A percentile compares a stretch with the other conserved stretches of the same genome.
phyloP scores from a whole-genome alignment of 2,797 vertebrate species.

The Rhynchonycteris naso region DNA sequence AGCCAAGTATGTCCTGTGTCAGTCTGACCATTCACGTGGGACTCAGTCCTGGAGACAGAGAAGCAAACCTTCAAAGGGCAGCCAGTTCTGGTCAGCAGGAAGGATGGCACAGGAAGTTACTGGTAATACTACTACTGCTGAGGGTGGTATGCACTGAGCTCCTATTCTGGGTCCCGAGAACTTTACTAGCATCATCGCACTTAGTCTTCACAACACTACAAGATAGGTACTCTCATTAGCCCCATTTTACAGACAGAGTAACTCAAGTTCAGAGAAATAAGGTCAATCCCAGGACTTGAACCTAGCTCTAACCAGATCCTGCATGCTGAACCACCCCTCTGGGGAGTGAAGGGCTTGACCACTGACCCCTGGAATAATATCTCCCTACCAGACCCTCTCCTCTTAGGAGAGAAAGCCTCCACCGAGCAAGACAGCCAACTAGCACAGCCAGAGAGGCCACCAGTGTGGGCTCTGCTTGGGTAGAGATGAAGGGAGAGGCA shows the following conservation, averaged over 20 bases:
- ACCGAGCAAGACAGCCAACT: not conserved
- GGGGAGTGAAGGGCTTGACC: not conserved
- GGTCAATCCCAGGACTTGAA: not conserved
- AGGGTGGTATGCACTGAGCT: not conserved
- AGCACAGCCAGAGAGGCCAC: not conserved
- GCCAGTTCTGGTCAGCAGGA: not conserved
- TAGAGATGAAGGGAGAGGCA: not conserved
- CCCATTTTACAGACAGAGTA: constrained; percentile 43
- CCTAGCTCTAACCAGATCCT: not conserved
- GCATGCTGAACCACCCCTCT: not conserved
- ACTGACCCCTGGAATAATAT: not conserved
- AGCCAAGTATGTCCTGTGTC: not conserved
- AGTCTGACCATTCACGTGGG: not conserved
- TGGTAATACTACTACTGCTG: fast-evolving
- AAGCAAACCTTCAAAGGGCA: not conserved
- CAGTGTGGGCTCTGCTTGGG: not conserved
- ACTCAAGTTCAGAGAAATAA: constrained; percentile 23
- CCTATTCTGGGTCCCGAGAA: not conserved
- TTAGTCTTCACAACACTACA: not conserved
- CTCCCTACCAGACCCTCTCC: not conserved
- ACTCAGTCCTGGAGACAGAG: not conserved
- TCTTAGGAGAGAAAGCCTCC: not conserved
- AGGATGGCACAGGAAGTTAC: not conserved
- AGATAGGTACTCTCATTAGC: not conserved
- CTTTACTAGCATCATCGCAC: not conserved